phyloP scores from a whole-genome alignment of 2,888 invertebrate genomes.

The Stegophylla sp. region DNA sequence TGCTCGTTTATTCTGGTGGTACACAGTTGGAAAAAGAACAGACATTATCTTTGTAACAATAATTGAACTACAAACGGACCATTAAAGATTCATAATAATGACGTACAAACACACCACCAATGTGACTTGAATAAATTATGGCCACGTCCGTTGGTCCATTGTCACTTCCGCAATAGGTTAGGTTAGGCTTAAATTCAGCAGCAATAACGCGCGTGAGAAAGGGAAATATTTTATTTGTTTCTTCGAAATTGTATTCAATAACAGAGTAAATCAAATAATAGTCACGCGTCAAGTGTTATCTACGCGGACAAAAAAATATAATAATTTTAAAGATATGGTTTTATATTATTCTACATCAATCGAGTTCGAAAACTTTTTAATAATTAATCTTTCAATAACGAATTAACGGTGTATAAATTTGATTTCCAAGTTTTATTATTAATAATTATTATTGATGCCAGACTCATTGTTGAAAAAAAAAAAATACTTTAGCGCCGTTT shows the following conservation, averaged over 20 bases:
- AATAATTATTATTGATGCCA: background rate
- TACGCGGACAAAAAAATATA: background rate
- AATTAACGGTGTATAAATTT: background rate
- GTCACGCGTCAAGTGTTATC: background rate
- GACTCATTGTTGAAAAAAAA: too few species aligned
- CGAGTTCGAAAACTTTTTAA: background rate
- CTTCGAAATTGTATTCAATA: background rate
- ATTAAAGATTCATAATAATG: background rate
- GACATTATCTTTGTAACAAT: too few species aligned
- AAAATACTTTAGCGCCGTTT: background rate
- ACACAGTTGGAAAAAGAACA: too few species aligned
- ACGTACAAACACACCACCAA: background rate
- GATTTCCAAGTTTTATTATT: background rate
- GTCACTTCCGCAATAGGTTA: background rate
- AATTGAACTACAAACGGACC: too few species aligned
- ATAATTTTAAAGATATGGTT: background rate
- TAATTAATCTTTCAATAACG: background rate
- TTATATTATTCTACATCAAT: background rate
- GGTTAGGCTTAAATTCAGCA: background rate
- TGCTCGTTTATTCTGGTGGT: too few species aligned
- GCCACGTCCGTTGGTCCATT: background rate
- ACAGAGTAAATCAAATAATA: background rate
- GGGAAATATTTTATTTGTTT: background rate
- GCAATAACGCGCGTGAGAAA: background rate
- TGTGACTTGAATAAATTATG: slow-evolving; percentile 1